A percentile compares a stretch with the other conserved stretches of the same genome.
Conservation (phyloP, 2,113 vertebrate genomes). For the Phoenicopterus ruber region DNA sequence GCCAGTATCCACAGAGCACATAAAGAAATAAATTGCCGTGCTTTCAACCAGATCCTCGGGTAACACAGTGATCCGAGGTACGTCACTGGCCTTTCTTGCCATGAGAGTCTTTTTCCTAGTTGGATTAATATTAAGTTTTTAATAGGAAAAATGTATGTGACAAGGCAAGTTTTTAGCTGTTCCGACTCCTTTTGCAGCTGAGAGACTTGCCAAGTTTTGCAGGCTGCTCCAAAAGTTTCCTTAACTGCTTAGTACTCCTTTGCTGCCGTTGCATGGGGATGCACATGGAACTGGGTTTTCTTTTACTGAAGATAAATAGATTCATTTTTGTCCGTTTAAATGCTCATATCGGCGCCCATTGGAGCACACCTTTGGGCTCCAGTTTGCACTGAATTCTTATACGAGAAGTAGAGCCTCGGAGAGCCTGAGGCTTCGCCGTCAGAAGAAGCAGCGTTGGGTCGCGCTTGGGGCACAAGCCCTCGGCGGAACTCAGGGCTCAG, state of each 20-base stretch:
- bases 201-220: background rate
- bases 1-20: accelerated
- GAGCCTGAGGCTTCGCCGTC: background rate
- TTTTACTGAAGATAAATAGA: background rate
- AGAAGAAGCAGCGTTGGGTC: too few species aligned
- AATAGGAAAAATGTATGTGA: accelerated
- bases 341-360: background rate
- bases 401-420: background rate
- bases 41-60: background rate
- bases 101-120: background rate
- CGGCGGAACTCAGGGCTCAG: background rate
- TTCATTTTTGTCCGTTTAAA: background rate
- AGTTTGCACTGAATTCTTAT: background rate
- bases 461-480: accelerated
- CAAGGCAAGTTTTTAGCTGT: background rate
- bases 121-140: background rate
- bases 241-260: background rate
- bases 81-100: background rate
- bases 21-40: accelerated
- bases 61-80: accelerated
- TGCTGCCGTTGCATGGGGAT: background rate
- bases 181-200: background rate
- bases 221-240: background rate
- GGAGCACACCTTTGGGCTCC: background rate
- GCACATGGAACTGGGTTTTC: background rate